These are phyloP conservation scores for Pseudomugil gertrudae DNA, from an alignment of 2,797 vertebrate species.

Conservation along the genomic window DNA sequence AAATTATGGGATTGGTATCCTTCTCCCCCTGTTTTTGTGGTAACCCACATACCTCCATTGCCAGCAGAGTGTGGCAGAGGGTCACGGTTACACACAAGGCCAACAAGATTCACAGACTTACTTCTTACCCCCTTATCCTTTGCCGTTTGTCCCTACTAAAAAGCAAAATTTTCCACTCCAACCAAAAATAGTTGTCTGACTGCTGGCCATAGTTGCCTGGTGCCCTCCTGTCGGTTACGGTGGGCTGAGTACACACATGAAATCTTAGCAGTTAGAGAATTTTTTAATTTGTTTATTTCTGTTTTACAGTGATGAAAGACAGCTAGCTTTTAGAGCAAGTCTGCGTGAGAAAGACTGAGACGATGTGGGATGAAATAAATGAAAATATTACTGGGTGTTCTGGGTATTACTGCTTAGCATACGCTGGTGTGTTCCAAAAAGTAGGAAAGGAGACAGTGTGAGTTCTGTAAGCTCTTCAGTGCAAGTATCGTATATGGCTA, in stretches of 20 bases:
- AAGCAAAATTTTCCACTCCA: slow-evolving; percentile 73
- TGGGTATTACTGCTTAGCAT: slow-evolving; percentile 41
- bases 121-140: slow-evolving; percentile 50
- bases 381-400: slow-evolving; percentile 49
- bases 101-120: slow-evolving; percentile 66
- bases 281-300: slow-evolving; percentile 51
- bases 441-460: slow-evolving; percentile 49
- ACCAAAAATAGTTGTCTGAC: slow-evolving; percentile 75
- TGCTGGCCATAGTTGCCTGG: slow-evolving; percentile 58
- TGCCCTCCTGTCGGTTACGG: slow-evolving; percentile 68
- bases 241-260: slow-evolving; percentile 57
- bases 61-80: slow-evolving; percentile 73
- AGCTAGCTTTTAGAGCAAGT: slow-evolving; percentile 27
- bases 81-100: slow-evolving; percentile 69
- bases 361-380: slow-evolving; percentile 39
- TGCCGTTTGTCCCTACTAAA: slow-evolving; percentile 56
- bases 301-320: slow-evolving; percentile 38
- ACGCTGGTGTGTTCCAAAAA: slow-evolving; percentile 46
- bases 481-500: slow-evolving; percentile 21
- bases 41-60: slow-evolving; percentile 69
- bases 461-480: slow-evolving; percentile 42
- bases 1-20: slow-evolving; percentile 66
- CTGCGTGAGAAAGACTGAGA: slow-evolving; percentile 15
- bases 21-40: slow-evolving; percentile 72
- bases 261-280: slow-evolving; percentile 58